Evolutionary conservation across 2,888 invertebrate genomes (phyloP), one percentile per base, ranked within the genome.

Genomic region (Dorcus parallelipipedus): DNA sequence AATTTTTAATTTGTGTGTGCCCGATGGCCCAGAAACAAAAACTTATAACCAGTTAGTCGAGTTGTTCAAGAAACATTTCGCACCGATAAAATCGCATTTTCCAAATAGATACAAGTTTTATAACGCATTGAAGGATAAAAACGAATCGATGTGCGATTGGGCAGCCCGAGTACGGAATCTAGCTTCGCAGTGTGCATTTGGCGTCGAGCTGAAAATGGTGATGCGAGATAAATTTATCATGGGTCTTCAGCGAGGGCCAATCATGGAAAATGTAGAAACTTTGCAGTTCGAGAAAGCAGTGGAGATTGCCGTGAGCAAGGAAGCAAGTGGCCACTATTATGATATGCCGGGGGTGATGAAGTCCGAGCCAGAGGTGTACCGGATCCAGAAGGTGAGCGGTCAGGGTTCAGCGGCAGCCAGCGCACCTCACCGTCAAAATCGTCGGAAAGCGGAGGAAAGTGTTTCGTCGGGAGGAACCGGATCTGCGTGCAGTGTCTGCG

Each of bases 41-140:
- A 47, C 38, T n/a, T 54, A 54, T 39, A 14, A 39, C n/a, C 17
- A 54, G 52, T 33, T 64, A 48, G 52, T 54, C 41, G 17, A 56
- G 55, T 8, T 60, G 61, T n/a, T 55, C 5, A 43, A 9, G 33
- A 41, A 23, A 7, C 51, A 56, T 8, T 56, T 56, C 26, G n/a
- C 39, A 9, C 56, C 56, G 10, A 52, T 20, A 3, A 40, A 40
- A 40, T 40, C 40, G 9, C 9, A 40, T n/a, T 40, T 40, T 5
- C 40, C 40, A 9, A 10, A 40, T n/a, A 9, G 40, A n/a, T 40
- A 40, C 10, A 40, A 40, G 10, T 40, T 40, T 40, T 40, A 40
- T 10, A 40, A 40, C 40, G 40, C 40, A 40, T n/a, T 43, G 23
- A 26, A 20, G 45, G 20, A 43, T 38, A 45, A 45, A 45, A n/a